Evolutionary conservation across 2,888 invertebrate genomes (phyloP).

Genomic region (Chrysomela aeneicollis): DNA sequence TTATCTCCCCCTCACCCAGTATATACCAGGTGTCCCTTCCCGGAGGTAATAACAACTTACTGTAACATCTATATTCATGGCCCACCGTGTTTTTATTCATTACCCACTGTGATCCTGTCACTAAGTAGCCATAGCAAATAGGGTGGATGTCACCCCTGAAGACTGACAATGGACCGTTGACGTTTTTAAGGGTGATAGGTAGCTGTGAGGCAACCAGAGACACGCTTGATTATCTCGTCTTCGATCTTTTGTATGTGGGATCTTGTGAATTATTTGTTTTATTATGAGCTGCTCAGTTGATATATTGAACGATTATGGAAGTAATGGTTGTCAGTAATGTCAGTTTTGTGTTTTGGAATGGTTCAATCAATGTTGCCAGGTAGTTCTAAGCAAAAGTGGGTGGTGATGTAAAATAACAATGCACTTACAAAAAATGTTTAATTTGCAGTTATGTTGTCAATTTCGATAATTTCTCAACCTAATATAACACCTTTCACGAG

Average conservation of each 20-base stretch:
- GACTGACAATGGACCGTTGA: slow-evolving; percentile 44
- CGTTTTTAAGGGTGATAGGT: slow-evolving; percentile 44
- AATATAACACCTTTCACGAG: too few relatives aligned
- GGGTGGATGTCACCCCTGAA: slow-evolving; percentile 43
- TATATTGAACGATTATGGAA: slow-evolving; percentile 26
- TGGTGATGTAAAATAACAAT: background rate
- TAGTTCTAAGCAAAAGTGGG: background rate
- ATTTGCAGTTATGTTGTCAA: too few relatives aligned
- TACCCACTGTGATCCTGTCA: slow-evolving; percentile 45
- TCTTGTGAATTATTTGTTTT: slow-evolving; percentile 34
- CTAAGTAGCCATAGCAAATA: slow-evolving; percentile 56
- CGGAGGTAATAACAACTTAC: slow-evolving; percentile 39
- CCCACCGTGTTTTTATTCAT: slow-evolving; percentile 42
- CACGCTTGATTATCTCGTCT: slow-evolving; percentile 38
- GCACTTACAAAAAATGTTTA: too few relatives aligned
- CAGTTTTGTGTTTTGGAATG: slow-evolving; percentile 17
- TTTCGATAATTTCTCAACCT: too few relatives aligned
- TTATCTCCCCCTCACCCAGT: slow-evolving; percentile 21
- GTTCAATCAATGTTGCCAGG: slow-evolving; percentile 3
- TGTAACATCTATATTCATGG: slow-evolving; percentile 50
- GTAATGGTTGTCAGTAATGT: slow-evolving; percentile 32
- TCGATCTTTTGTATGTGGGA: slow-evolving; percentile 30
- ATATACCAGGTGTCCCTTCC: slow-evolving; percentile 52
- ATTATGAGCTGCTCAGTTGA: slow-evolving; percentile 30
- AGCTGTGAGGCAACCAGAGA: slow-evolving; percentile 39